These are phyloP conservation scores for Oreochromis grahami DNA, from an alignment of 2,797 vertebrate species.

Conservation along the genomic window DNA sequence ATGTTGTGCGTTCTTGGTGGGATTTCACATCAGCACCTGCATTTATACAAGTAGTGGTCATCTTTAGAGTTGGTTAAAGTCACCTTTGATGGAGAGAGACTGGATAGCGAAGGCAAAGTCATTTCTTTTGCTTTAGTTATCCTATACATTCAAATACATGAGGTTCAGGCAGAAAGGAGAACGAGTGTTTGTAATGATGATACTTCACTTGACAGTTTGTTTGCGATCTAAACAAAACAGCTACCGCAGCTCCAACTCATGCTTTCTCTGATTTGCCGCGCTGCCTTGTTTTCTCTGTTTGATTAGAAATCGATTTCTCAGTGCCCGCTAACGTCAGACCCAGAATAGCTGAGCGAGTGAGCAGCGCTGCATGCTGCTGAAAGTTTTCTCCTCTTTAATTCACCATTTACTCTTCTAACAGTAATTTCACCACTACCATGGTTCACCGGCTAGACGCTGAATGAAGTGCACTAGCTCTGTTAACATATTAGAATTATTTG, in stretches of 20 bases:
- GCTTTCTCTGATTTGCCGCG: accelerated
- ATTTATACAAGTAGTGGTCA: accelerated
- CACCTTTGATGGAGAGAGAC: background rate
- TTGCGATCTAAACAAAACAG: no score
- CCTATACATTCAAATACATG: accelerated
- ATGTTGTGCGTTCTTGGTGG: background rate
- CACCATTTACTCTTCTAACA: background rate
- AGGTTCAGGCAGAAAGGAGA: background rate
- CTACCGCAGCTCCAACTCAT: accelerated
- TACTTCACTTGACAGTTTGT: background rate
- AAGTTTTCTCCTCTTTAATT: background rate
- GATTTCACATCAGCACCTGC: background rate
- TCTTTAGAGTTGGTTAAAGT: background rate
- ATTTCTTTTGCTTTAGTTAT: background rate
- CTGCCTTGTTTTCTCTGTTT: background rate
- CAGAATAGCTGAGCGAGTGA: background rate
- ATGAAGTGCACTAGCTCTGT: background rate
- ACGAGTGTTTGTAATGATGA: background rate
- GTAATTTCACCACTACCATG: background rate
- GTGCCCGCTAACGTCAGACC: background rate
- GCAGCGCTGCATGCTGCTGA: background rate
- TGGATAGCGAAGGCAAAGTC: accelerated
- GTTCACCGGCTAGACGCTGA: background rate
- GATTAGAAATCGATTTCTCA: background rate
- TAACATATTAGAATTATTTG: background rate